Percentiles rank a stretch among this genome's conserved stretches.
Conservation (phyloP, 2,888 invertebrate species). For the Agrypnus murinus region DNA sequence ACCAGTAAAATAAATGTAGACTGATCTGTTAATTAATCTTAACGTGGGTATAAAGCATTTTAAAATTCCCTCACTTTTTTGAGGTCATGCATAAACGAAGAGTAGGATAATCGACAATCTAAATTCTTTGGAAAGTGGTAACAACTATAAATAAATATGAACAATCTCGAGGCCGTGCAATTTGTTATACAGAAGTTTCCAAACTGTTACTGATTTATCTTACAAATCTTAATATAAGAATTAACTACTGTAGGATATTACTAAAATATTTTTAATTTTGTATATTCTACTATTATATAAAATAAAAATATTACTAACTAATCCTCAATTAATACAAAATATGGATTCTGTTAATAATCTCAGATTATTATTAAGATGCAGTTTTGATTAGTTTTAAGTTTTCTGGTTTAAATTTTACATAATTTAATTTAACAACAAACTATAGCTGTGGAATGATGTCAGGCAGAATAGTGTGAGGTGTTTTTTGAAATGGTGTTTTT, state of each 20-base stretch:
- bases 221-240: no score
- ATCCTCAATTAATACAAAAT: no score
- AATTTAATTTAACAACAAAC: constrained; percentile 7
- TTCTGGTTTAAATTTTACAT: constrained; percentile 1
- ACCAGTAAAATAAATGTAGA: no score
- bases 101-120: background rate
- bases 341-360: constrained; percentile 2
- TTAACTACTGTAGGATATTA: no score
- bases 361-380: background rate
- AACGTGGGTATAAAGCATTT: no score
- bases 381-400: background rate
- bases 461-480: background rate
- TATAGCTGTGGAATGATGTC: constrained; percentile 3
- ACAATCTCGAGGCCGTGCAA: background rate
- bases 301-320: no score
- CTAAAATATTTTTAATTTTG: no score
- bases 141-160: constrained; percentile 14
- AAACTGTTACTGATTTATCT: background rate
- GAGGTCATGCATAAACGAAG: background rate
- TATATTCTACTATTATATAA: no score
- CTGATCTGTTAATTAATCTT: no score
- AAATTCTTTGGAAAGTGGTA: constrained; percentile 8
- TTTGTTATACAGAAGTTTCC: background rate
- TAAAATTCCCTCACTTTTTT: constrained; percentile 8
- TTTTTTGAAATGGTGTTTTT: background rate